These are phyloP conservation scores for Ammodytes marinus DNA, from an alignment of 2,113 vertebrate species.

Conservation along the genomic window DNA sequence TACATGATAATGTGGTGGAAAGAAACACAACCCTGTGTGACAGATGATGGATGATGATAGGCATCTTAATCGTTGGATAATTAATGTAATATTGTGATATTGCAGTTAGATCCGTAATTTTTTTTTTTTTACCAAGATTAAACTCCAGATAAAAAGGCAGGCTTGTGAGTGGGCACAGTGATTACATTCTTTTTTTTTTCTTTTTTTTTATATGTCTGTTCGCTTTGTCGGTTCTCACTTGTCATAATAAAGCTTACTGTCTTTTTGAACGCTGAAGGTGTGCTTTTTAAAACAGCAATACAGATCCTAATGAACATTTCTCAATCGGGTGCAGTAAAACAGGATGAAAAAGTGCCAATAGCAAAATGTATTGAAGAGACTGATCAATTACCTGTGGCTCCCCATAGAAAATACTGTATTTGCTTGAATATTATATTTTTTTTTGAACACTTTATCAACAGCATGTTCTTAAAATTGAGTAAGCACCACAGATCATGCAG, in stretches of 20 bases:
- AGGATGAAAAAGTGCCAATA: neutral
- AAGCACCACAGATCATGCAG: neutral
- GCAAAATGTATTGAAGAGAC: neutral
- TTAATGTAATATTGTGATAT: conserved; percentile 56
- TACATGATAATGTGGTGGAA: conserved; percentile 76
- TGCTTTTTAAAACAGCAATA: neutral
- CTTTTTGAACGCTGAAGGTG: neutral
- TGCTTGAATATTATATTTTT: too few species aligned
- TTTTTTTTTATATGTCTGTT: neutral
- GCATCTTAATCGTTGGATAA: conserved; percentile 76
- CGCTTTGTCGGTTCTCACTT: neutral
- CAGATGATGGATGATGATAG: conserved; percentile 78
- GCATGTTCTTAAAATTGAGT: neutral
- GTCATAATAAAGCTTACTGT: neutral
- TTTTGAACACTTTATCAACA: too few species aligned
- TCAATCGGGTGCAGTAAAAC: neutral
- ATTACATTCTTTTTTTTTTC: neutral
- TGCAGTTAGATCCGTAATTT: conserved; percentile 22
- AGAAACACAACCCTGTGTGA: conserved; percentile 72
- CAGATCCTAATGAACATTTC: neutral
- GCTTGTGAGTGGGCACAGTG: neutral
- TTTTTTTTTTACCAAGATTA: conserved; percentile 22
- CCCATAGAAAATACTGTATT: neutral
- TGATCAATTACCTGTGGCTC: neutral
- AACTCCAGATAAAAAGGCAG: conserved; percentile 6